Base-by-base conservation (phyloP, 2,113 vertebrate genomes). In the Clarias gariepinus region DNA sequence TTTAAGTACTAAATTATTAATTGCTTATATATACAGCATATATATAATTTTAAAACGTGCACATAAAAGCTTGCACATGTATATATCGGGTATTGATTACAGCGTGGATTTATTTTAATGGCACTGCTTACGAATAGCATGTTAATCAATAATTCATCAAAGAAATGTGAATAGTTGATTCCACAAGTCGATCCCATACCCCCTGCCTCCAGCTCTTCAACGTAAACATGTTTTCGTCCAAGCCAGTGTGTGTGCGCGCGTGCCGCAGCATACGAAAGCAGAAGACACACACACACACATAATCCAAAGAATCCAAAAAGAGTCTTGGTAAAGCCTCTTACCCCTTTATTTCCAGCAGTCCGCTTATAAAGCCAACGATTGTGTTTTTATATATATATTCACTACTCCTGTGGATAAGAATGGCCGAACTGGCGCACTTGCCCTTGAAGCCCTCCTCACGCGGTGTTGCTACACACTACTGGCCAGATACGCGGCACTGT, bases 171-270 rank as follows among this genome's bases (percentile, higher is more conserved):
- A 80, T 2, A 36, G 77, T 82, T 82, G 12, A 3, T 30, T 83
- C 47, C 81, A 55, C n/a, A 15, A 68, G 41, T 28, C 3, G 8
- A 82, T 21, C 23, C n/a, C 53, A 16, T 71, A 15, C 47, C n/a
- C n/a, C 90, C 89, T 88, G 8, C 88, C 88, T 82, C 88, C 66
- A 77, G 64, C 36, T 78, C 83, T 74, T 87, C 88, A 89, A 92
- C 89, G 93, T 95, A 91, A 95, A 95, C 94, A 94, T 94, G 93
- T 94, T 94, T 93, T 94, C 89, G 88, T 93, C 84, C 84, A 30
- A 30, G 71, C 78, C 86, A 18, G 89, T 74, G 89, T 81, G 89
- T 81, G 89, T 74, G 89, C 86, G 23, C 81, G 86, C 69, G 71
- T 85, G 90, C 92, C 82, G 92, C 91, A 87, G 89, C 91, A 87